Evolutionary conservation across 1,140 invertebrate genomes (phyloP).

Genomic region (Drosophila equinoxialis): DNA sequence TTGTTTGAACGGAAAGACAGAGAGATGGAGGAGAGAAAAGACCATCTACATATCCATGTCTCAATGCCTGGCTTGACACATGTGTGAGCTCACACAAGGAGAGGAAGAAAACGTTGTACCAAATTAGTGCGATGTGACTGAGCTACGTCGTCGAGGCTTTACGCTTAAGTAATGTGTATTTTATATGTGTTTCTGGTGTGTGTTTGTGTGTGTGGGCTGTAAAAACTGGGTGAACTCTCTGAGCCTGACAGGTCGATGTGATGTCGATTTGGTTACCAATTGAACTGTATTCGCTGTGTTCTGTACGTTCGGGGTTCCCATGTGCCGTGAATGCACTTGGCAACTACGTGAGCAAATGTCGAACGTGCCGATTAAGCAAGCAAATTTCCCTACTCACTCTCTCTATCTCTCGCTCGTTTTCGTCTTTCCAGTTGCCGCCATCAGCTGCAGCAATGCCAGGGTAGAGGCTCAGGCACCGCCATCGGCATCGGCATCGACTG

Average conservation of each 20-base stretch:
- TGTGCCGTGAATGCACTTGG: conserved; percentile 61
- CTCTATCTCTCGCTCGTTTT: not conserved
- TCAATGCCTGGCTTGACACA: conserved; percentile 76
- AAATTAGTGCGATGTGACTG: conserved; percentile 81
- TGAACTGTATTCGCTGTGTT: conserved; percentile 46
- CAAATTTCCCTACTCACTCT: conserved; percentile 45
- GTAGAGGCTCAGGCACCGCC: not conserved
- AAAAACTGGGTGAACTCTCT: conserved; percentile 61
- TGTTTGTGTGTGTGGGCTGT: conserved; percentile 78
- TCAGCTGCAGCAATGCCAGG: conserved; percentile 38
- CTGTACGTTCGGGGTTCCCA: conserved; percentile 12
- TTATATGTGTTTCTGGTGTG: conserved; percentile 67
- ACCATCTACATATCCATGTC: conserved; percentile 56
- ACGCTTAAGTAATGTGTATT: conserved; percentile 78
- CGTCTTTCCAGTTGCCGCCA: conserved; percentile 31
- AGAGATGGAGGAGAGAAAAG: conserved; percentile 15
- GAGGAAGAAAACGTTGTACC: conserved; percentile 62
- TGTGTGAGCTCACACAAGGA: conserved; percentile 41
- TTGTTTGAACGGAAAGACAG: conserved; percentile 40
- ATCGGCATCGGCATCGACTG: conserved; percentile 21
- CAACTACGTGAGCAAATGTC: conserved; percentile 78
- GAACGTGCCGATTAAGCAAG: conserved; percentile 77
- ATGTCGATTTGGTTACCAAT: conserved; percentile 66
- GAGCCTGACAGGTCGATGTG: conserved; percentile 67
- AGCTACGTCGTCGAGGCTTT: conserved; percentile 63